These are phyloP conservation scores for Listronotus oregonensis DNA, from an alignment of 1,140 invertebrate species.

Conservation along the genomic window DNA sequence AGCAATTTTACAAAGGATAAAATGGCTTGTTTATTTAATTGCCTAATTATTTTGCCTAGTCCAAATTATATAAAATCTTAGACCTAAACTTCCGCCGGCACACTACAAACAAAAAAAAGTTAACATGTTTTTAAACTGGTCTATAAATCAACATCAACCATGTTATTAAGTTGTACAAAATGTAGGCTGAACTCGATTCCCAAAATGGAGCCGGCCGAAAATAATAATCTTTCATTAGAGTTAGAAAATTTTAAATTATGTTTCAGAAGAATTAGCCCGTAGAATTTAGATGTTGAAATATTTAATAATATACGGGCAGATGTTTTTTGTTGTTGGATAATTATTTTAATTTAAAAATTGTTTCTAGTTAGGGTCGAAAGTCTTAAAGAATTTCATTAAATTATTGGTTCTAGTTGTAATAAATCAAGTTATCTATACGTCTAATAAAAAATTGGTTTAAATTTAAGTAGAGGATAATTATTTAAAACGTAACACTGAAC, in stretches of 20 bases:
- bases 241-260: conserved; percentile 20
- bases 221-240: conserved; percentile 24
- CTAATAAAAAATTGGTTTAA: too few relatives aligned
- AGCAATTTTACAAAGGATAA: too few relatives aligned
- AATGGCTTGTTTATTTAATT: too few relatives aligned
- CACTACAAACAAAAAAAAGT: conserved; percentile 3
- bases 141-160: conserved; percentile 11
- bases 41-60: neutral
- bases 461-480: too few relatives aligned
- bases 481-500: too few relatives aligned
- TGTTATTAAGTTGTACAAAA: conserved; percentile 27
- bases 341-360: too few relatives aligned
- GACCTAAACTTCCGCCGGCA: conserved; percentile 13
- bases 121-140: conserved; percentile 18
- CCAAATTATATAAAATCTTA: neutral
- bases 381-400: too few relatives aligned
- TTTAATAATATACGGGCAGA: conserved; percentile 15
- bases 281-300: conserved; percentile 14
- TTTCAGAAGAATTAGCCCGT: neutral
- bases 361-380: too few relatives aligned
- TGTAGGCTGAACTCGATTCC: conserved; percentile 15
- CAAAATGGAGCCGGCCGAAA: conserved; percentile 11
- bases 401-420: too few relatives aligned
- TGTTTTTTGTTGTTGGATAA: neutral
- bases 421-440: too few relatives aligned